Conservation (phyloP, 2,113 vertebrate species). For the Synodontis membranacea region DNA sequence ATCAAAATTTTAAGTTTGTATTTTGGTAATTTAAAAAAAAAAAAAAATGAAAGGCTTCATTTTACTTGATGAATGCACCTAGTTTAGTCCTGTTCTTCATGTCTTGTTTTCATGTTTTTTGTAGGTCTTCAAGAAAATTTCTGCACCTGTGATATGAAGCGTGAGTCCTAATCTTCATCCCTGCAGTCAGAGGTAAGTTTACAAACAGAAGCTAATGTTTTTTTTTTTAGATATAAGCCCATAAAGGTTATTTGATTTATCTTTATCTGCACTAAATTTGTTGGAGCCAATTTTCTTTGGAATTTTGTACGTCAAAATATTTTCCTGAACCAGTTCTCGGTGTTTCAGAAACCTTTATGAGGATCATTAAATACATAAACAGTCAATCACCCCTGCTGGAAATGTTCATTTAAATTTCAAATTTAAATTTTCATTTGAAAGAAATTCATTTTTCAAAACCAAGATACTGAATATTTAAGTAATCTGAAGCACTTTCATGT, state of each 20-base stretch:
- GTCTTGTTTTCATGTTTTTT: conserved; percentile 37
- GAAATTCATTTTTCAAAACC: neutral
- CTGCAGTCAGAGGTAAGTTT: conserved; percentile 71
- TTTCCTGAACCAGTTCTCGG: neutral
- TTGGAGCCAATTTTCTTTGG: neutral
- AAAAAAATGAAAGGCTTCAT: neutral
- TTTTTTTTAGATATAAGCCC: neutral
- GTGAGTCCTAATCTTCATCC: conserved; percentile 61
- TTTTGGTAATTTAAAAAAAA: neutral
- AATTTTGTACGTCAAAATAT: neutral
- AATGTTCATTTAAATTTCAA: no score
- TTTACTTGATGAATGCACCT: neutral
- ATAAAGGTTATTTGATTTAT: neutral
- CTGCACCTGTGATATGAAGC: conserved; percentile 78
- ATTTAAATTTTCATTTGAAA: neutral
- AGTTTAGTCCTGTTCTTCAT: conserved; percentile 3
- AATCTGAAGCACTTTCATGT: neutral
- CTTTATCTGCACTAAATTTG: neutral
- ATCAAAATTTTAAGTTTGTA: neutral
- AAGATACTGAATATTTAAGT: neutral
- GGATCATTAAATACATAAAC: neutral
- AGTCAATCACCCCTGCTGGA: neutral
- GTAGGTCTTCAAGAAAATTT: conserved; percentile 81
- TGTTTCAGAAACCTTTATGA: neutral
- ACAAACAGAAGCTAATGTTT: conserved; percentile 6